Base-by-base conservation (phyloP, 2,888 invertebrate species). In the Seladonia tumulorum region DNA sequence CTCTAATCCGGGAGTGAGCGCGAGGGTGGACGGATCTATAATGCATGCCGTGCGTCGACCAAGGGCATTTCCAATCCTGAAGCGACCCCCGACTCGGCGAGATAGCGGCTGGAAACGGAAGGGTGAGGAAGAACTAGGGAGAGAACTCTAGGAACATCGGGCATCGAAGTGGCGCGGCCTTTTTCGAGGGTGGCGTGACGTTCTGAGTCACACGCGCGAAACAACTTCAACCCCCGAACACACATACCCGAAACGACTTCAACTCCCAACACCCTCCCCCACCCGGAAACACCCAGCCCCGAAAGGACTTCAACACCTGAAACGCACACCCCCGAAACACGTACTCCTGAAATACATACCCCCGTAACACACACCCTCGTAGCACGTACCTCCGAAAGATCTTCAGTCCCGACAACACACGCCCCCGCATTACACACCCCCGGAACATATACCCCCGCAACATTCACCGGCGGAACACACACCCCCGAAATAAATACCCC, bases 201-300 rank as follows among this genome's bases (percentile, higher is more conserved):
- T 8, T n/a, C 35, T 90, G 90, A 90, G 89, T 90, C 90, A 90
- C 90, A 90, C 89, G 79, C 87, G 87, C 82, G 85, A 76, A 88
- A 90, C 87, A 83, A 83, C 84, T 74, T 79, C 29, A 5, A 53
- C 39, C 53, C 81, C 77, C 29, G 60, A 29, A 14, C 60, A 25
- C 16, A 5, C 16, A 2, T 16, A 75, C 45, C 82, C 81, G 81
- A 73, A n/a, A 25, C 83, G 53, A 53, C 22, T 53, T 53, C 22
- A 22, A 53, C 53, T 3, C 22, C 53, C 22, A 22, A 22, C 22
- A 49, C 53, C 8, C 2, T 3, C 0, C 3, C 2, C 8, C 53
- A 0, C 22, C 22, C 5, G 8, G 42, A 42, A 8, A 42, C 42
- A 42, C 42, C 5, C 42, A 42, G 8, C 42, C 42, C 42, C 8